phyloP scores from a whole-genome alignment of 2,888 invertebrate species.

The Hedya salicella region DNA sequence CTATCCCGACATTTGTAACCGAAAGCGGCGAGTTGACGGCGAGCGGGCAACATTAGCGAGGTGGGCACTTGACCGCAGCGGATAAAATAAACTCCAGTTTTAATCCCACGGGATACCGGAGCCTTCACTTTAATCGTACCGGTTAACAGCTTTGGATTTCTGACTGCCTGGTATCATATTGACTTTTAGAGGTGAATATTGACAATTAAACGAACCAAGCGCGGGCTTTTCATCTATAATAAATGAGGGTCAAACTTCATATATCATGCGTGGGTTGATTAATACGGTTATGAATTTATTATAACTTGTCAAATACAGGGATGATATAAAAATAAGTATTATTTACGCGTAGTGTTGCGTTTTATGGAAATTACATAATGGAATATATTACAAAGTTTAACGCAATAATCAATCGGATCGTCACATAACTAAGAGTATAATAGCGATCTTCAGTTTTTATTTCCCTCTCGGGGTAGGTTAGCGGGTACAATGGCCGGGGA shows the following conservation, averaged over 20 bases:
- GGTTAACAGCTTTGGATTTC: constrained; percentile 31
- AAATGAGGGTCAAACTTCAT: constrained; percentile 26
- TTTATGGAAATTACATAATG: too few species aligned
- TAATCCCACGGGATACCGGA: constrained; percentile 16
- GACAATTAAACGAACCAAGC: constrained; percentile 20
- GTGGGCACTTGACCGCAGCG: constrained; percentile 20
- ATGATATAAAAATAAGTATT: neutral
- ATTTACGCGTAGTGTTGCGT: too few species aligned
- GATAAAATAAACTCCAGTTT: constrained; percentile 34
- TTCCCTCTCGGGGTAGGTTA: neutral
- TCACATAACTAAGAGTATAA: neutral
- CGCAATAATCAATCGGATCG: too few species aligned
- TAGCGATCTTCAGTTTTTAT: neutral
- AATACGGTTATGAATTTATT: constrained; percentile 26
- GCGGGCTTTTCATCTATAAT: constrained; percentile 21
- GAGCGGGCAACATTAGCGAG: constrained; percentile 23
- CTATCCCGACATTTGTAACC: constrained; percentile 19
- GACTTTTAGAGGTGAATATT: constrained; percentile 28
- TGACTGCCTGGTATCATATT: constrained; percentile 29
- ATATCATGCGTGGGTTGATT: constrained; percentile 27
- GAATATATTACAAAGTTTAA: too few species aligned
- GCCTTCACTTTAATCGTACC: constrained; percentile 17
- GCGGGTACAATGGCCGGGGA: constrained; percentile 13
- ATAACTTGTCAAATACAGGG: constrained; percentile 19
- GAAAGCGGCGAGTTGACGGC: constrained; percentile 14